phyloP scores from a whole-genome alignment of 1,140 invertebrate genomes.

The Bombus terrestris region DNA sequence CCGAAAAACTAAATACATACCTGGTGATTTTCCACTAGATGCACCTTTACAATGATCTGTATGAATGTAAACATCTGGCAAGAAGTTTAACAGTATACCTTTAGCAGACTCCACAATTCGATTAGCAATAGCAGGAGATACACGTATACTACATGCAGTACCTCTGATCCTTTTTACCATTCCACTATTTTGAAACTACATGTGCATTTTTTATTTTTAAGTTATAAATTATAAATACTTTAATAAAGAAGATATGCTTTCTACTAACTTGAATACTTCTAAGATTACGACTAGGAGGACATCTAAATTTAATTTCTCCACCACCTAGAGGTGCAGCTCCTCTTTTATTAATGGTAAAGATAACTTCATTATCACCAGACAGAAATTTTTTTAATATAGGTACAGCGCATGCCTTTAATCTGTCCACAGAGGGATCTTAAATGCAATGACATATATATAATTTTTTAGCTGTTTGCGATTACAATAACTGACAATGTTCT shows the following conservation, averaged over 20 bases:
- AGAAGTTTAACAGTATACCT: conserved; percentile 93
- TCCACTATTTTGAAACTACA: conserved; percentile 90
- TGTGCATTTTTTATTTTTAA: conserved; percentile 17
- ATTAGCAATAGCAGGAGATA: conserved; percentile 95
- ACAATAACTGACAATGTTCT: background rate
- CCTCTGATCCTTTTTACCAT: conserved; percentile 98
- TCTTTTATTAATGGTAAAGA: conserved; percentile 92
- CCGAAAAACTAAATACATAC: conserved; percentile 60
- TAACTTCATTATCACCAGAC: conserved; percentile 93
- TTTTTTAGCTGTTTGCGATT: background rate
- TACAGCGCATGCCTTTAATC: conserved; percentile 90
- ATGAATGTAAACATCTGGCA: conserved; percentile 97
- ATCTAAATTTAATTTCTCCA: conserved; percentile 94
- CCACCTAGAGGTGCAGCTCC: conserved; percentile 94
- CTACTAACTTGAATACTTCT: conserved; percentile 85
- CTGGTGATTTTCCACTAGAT: conserved; percentile 93
- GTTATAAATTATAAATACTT: background rate
- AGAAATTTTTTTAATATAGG: conserved; percentile 93
- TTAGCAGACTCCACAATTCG: conserved; percentile 96
- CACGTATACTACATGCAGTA: conserved; percentile 92
- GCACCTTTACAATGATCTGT: conserved; percentile 95
- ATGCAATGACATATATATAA: conserved; percentile 20
- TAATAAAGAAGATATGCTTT: background rate
- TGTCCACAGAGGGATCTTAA: conserved; percentile 92
- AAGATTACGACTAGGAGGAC: conserved; percentile 89